These are phyloP conservation scores for Apamea monoglypha DNA, from an alignment of 2,888 invertebrate genomes.

Conservation along the genomic window DNA sequence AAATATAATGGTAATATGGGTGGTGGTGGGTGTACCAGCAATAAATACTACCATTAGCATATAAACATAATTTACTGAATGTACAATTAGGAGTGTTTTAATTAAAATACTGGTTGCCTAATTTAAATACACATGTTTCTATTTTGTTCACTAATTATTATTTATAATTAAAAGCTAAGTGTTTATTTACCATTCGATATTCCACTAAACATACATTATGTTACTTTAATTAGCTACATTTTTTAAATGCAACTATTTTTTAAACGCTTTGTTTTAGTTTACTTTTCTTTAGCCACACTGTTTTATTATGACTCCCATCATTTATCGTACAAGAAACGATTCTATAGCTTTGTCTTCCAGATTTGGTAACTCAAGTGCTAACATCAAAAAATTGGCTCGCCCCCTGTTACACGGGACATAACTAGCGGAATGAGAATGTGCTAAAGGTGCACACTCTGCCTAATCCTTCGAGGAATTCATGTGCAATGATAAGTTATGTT, in stretches of 20 bases:
- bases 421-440: too few relatives aligned
- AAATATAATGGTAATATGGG: too few relatives aligned
- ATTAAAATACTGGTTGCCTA: slow-evolving; percentile 12
- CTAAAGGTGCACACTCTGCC: too few relatives aligned
- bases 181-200: neutral
- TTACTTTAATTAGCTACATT: neutral
- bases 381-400: too few relatives aligned
- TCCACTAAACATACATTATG: neutral
- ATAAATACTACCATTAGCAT: slow-evolving; percentile 36
- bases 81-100: slow-evolving; percentile 5
- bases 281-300: neutral
- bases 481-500: too few relatives aligned
- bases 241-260: neutral
- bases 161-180: slow-evolving; percentile 12
- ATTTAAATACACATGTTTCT: slow-evolving; percentile 18
- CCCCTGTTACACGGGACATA: too few relatives aligned
- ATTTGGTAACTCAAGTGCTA: neutral
- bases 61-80: slow-evolving; percentile 29
- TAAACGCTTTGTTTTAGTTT: neutral
- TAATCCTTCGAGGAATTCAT: too few relatives aligned
- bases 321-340: neutral
- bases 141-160: slow-evolving; percentile 14
- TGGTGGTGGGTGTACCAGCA: too few relatives aligned
- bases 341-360: neutral
- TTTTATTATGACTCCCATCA: neutral